Conservation (phyloP, 2,888 invertebrate genomes). For the Melieria picta region DNA sequence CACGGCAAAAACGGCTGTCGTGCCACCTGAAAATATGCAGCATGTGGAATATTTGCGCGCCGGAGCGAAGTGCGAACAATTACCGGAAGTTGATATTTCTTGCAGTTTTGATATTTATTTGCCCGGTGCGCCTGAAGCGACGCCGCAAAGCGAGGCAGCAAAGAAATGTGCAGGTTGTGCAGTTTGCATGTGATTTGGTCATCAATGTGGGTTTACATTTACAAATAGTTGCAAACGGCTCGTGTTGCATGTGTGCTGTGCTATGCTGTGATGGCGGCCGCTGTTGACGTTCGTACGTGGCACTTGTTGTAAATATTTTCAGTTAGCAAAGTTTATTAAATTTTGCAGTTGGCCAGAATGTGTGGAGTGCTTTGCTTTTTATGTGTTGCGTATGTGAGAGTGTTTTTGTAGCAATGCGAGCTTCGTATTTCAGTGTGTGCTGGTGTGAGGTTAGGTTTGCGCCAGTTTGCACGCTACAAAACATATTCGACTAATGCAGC, state of each 20-base stretch:
- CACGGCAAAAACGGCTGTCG: constrained; percentile 3
- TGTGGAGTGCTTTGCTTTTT: constrained; percentile 18
- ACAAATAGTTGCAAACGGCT: constrained; percentile 17
- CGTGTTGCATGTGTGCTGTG: constrained; percentile 10
- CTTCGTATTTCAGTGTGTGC: not conserved
- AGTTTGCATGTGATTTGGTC: constrained; percentile 24
- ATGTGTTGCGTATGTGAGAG: not conserved
- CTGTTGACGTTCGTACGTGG: not conserved
- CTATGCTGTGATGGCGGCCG: constrained; percentile 6
- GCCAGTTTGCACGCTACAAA: too few species aligned
- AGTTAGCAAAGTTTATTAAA: constrained; percentile 18
- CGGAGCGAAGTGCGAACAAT: constrained; percentile 30
- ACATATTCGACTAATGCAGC: too few species aligned
- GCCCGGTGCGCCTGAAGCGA: not conserved
- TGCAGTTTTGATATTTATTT: not conserved
- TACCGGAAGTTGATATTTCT: constrained; percentile 27
- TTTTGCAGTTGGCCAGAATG: constrained; percentile 21
- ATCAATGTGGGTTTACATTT: constrained; percentile 11
- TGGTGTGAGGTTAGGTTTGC: not conserved
- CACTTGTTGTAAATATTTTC: not conserved
- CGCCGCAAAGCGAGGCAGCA: not conserved
- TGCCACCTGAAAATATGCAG: constrained; percentile 4
- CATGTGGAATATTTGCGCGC: constrained; percentile 8
- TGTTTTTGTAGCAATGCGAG: not conserved
- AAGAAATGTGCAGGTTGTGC: not conserved